These are phyloP conservation scores for Calliphora vomitoria DNA, from an alignment of 2,888 invertebrate species.

Conservation along the genomic window DNA sequence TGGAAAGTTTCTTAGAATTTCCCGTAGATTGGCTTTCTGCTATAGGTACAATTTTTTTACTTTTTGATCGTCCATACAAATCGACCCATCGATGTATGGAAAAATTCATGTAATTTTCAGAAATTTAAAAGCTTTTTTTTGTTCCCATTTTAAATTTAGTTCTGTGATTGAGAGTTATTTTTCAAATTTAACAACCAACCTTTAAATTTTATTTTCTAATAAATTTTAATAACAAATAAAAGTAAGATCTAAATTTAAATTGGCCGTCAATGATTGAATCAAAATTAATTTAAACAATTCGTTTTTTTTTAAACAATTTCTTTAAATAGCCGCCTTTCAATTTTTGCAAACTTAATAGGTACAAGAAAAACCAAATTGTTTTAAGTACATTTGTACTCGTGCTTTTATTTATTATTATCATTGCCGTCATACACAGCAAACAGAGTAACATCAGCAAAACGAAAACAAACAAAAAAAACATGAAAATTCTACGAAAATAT, in stretches of 20 bases:
- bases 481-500: slow-evolving; percentile 41
- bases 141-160: no score
- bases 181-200: no score
- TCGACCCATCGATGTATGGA: no score
- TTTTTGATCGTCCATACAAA: no score
- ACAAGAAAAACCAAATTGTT: neutral
- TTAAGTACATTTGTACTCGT: slow-evolving; percentile 21
- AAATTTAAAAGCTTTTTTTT: no score
- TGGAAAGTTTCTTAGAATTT: no score
- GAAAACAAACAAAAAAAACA: slow-evolving; percentile 21
- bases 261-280: slow-evolving; percentile 19
- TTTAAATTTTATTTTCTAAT: no score
- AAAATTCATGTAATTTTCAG: no score
- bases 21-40: no score
- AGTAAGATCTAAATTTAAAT: neutral
- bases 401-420: neutral
- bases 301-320: neutral
- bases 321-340: slow-evolving; percentile 15
- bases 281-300: slow-evolving; percentile 8
- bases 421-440: slow-evolving; percentile 6
- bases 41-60: no score
- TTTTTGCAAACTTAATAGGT: neutral
- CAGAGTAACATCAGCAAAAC: slow-evolving; percentile 6
- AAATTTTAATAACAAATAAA: no score
- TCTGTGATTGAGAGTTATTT: no score